phyloP scores from a whole-genome alignment of 1,140 invertebrate species.

The Venturia canescens region DNA sequence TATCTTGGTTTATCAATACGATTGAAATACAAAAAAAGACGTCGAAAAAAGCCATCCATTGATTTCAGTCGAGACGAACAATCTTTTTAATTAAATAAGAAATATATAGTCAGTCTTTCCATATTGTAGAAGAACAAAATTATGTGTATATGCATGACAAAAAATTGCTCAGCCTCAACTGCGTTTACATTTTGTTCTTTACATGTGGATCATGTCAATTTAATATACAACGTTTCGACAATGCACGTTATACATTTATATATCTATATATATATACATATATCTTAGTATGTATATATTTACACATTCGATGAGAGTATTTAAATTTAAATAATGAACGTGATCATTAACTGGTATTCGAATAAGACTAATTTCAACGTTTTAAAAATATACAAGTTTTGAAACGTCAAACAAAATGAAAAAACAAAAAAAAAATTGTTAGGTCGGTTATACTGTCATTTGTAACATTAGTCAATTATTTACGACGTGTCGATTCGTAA shows the following conservation, averaged over 20 bases:
- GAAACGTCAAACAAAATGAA: background rate
- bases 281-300: slow-evolving; percentile 53
- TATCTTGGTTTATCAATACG: background rate
- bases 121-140: slow-evolving; percentile 11
- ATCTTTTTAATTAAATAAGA: slow-evolving; percentile 26
- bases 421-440: background rate
- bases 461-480: background rate
- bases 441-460: background rate
- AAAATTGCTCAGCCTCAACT: slow-evolving; percentile 42
- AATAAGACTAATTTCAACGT: background rate
- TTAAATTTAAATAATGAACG: slow-evolving; percentile 11
- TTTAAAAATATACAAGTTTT: background rate
- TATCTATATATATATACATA: slow-evolving; percentile 43
- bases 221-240: slow-evolving; percentile 28
- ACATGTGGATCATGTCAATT: slow-evolving; percentile 36
- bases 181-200: slow-evolving; percentile 34
- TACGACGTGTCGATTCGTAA: background rate
- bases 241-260: slow-evolving; percentile 40
- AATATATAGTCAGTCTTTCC: slow-evolving; percentile 40
- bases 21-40: background rate
- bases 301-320: slow-evolving; percentile 45
- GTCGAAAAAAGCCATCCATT: background rate
- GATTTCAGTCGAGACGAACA: slow-evolving; percentile 1
- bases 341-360: background rate
- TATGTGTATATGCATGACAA: slow-evolving; percentile 33